Percentiles rank a stretch among this genome's conserved stretches.
Evolutionary conservation across 37 sponge, comb jelly and placozoan genomes (phyloP).

Genomic region (Hexactinellida sp.): DNA sequence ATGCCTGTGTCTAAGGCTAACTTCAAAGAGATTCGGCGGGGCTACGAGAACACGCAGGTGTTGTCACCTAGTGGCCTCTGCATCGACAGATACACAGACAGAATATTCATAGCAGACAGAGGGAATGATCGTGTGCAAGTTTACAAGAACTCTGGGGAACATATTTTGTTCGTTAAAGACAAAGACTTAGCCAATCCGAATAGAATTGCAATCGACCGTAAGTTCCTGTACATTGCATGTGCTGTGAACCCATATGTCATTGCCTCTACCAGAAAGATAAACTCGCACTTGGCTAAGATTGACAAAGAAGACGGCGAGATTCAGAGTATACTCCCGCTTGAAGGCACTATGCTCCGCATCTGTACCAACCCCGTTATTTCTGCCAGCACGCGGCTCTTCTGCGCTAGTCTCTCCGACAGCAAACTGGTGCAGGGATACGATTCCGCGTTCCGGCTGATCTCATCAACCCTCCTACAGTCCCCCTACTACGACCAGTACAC

Average conservation of each 20-base stretch:
- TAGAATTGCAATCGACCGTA: slow-evolving; percentile 2
- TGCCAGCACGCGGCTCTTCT: slow-evolving; percentile 3
- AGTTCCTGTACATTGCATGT: background rate
- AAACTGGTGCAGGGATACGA: slow-evolving; percentile 4
- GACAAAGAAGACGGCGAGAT: slow-evolving; percentile 17
- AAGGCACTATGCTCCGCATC: background rate
- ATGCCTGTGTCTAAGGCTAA: background rate
- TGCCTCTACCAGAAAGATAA: background rate
- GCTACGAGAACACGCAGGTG: background rate
- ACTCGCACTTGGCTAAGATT: slow-evolving; percentile 8
- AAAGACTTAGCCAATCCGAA: slow-evolving; percentile 13
- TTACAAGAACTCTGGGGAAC: background rate
- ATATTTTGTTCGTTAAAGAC: background rate
- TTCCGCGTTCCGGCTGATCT: slow-evolving; percentile 3
- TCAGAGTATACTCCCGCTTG: slow-evolving; percentile 7
- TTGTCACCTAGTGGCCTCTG: slow-evolving; percentile 7
- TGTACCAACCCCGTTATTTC: background rate
- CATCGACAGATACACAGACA: background rate
- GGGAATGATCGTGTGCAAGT: slow-evolving; percentile 14
- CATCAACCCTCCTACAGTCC: background rate
- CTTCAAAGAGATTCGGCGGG: background rate
- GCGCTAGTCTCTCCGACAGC: slow-evolving; percentile 13
- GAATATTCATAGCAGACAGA: background rate
- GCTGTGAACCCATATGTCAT: background rate
- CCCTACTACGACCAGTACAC: slow-evolving; percentile 9